Conservation (phyloP, 2,113 vertebrate species). For the Toxotes jaculatrix region DNA sequence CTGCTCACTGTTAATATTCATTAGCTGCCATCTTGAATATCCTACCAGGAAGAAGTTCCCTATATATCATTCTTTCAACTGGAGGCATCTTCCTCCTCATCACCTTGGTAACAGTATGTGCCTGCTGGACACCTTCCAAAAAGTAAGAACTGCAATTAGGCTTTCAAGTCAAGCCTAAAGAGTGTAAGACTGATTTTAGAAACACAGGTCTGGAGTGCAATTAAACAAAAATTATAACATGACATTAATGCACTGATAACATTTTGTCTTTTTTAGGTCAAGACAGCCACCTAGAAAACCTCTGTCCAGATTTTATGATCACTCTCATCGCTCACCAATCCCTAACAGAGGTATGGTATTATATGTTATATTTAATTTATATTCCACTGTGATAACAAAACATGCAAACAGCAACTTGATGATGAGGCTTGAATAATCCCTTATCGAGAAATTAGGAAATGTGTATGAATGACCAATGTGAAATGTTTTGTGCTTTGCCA, state of each 20-base stretch:
- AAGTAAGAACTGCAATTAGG: conserved; percentile 44
- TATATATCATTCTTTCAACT: conserved; percentile 97
- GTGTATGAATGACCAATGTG: background rate
- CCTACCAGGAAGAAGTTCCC: conserved; percentile 91
- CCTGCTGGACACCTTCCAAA: conserved; percentile 98
- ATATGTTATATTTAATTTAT: background rate
- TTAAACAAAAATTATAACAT: background rate
- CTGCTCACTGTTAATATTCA: background rate
- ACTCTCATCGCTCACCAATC: conserved; percentile 30
- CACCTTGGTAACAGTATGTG: conserved; percentile 95
- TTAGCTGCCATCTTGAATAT: conserved; percentile 12
- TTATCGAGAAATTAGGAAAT: background rate
- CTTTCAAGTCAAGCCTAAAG: background rate
- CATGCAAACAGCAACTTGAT: background rate
- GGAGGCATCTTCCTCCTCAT: conserved; percentile 96
- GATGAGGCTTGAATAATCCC: background rate
- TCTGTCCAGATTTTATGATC: conserved; percentile 55
- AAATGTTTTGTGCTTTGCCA: conserved; percentile 24
- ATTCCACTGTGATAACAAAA: background rate
- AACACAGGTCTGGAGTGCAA: background rate
- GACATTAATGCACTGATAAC: background rate
- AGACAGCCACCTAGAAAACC: conserved; percentile 53
- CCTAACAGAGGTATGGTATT: conserved; percentile 54
- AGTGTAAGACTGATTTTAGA: background rate
- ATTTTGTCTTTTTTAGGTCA: conserved; percentile 38